Percentiles rank a stretch among this genome's conserved stretches.
Conservation (phyloP, 2,888 invertebrate species). For the Parthenolecanium corni region DNA sequence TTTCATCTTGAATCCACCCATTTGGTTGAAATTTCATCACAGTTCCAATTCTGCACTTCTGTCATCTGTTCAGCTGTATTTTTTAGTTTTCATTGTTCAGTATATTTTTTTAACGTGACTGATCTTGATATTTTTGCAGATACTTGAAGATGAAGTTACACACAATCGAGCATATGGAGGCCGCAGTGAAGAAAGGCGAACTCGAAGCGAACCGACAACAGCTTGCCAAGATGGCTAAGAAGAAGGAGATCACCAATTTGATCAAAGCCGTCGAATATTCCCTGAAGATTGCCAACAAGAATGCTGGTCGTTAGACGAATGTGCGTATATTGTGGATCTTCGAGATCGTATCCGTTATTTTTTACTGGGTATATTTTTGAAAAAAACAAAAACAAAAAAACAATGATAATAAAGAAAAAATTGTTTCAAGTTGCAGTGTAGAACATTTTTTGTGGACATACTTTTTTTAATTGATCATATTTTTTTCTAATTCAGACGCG, state of each 20-base stretch:
- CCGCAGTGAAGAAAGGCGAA: background rate
- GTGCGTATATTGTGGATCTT: constrained; percentile 2
- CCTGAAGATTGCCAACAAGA: constrained; percentile 2
- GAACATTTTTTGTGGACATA: background rate
- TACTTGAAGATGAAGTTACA: constrained; percentile 24
- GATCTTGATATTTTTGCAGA: background rate
- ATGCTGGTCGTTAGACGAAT: constrained; percentile 5
- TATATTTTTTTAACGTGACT: no score
- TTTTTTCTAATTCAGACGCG: background rate
- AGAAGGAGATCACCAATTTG: constrained; percentile 12
- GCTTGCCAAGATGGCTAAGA: constrained; percentile 8
- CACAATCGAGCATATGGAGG: constrained; percentile 16
- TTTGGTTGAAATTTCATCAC: no score
- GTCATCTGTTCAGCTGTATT: no score
- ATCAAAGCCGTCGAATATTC: constrained; percentile 23
- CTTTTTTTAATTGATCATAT: background rate
- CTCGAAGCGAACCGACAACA: constrained; percentile 3
- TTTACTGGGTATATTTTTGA: constrained; percentile 9
- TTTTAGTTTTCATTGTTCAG: background rate
- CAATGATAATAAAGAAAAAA: background rate
- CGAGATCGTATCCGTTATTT: constrained; percentile 9
- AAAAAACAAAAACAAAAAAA: background rate
- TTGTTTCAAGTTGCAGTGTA: background rate
- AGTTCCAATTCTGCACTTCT: no score
- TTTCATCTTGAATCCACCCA: no score